Percentiles rank a stretch among this genome's conserved stretches.
These are phyloP conservation scores for Drosophila saltans DNA, from an alignment of 1,140 invertebrate species.

Conservation along the genomic window DNA sequence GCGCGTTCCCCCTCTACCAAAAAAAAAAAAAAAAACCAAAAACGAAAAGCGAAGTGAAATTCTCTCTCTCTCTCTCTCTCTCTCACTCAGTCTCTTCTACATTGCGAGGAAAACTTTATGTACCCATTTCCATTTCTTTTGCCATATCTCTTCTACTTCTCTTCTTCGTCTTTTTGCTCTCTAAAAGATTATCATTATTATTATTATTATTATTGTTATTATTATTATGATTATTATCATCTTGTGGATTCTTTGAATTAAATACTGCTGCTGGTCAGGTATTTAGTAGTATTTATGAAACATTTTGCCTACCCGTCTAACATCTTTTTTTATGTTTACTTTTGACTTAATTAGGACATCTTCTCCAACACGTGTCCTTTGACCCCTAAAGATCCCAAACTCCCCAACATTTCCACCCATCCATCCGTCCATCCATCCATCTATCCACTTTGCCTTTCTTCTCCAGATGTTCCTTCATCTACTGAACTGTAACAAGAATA, in stretches of 20 bases:
- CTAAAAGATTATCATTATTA: conserved; percentile 9
- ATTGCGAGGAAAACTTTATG: neutral
- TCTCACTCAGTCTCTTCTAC: neutral
- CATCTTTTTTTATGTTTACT: conserved; percentile 70
- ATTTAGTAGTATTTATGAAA: conserved; percentile 5
- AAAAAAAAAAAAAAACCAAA: conserved; percentile 2
- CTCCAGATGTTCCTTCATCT: conserved; percentile 12
- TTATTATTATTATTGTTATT: conserved; percentile 3
- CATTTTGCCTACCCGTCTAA: conserved; percentile 17
- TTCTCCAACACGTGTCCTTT: neutral
- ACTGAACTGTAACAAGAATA: conserved; percentile 51
- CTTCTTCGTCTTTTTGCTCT: neutral
- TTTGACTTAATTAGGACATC: conserved; percentile 62
- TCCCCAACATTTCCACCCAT: neutral
- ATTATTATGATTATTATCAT: conserved; percentile 10
- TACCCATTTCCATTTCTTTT: conserved; percentile 2
- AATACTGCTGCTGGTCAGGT: conserved; percentile 5
- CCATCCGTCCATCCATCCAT: neutral
- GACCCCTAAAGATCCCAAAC: neutral
- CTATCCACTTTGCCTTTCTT: conserved; percentile 28
- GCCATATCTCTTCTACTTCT: neutral
- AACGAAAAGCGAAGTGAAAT: neutral
- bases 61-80: neutral
- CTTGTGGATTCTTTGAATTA: conserved; percentile 9
- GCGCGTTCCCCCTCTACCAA: neutral